Base-by-base conservation (phyloP, 2,797 vertebrate species). In the Pangasius macronema region DNA sequence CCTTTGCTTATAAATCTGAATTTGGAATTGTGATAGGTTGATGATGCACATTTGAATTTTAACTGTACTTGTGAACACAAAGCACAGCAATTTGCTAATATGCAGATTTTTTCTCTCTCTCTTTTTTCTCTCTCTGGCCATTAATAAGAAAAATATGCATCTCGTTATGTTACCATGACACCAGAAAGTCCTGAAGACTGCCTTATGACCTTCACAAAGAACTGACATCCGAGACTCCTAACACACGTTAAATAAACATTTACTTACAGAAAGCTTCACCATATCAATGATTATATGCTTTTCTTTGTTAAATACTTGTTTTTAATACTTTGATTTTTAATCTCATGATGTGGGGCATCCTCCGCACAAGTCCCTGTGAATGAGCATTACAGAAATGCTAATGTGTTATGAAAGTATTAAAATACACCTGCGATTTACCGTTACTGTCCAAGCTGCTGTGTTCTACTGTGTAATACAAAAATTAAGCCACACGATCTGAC, bases 121-220 rank as follows among this genome's bases (percentile, higher is more conserved):
- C 10, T 14, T 61, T 9, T 61, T 8, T 59, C 18, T 49, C 27
- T 49, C 80, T n/a, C 80, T 65, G 22, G 39, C 30, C 59, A 49
- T 65, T 82, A 82, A 65, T n/a, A 65, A 18, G 80, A 65, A 42
- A 82, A 65, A 65, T 33, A 30, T 0, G 8, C 24, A 63, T 30
- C 59, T 18, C 16, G 11, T 82, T 39, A 61, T 46, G 79, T 82
- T 61, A 46, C 79, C 79, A 82, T 61, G 79, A 63, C 57, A 46
- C 5, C 57, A 82, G 36, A 63, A 82, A 3, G 27, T 46, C 59
- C 80, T 30, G 80, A 65, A 46, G 39, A 18, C 3, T 46, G 57
- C 14, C 57, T 13, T 7, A 0, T 49, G 39, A 65, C 59, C 59
- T 49, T 82, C 30, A 22, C 20, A 59, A 59, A 59, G 30, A 30